Evolutionary conservation across 1,140 invertebrate genomes (phyloP).

Genomic region (Saxidomus purpurata): DNA sequence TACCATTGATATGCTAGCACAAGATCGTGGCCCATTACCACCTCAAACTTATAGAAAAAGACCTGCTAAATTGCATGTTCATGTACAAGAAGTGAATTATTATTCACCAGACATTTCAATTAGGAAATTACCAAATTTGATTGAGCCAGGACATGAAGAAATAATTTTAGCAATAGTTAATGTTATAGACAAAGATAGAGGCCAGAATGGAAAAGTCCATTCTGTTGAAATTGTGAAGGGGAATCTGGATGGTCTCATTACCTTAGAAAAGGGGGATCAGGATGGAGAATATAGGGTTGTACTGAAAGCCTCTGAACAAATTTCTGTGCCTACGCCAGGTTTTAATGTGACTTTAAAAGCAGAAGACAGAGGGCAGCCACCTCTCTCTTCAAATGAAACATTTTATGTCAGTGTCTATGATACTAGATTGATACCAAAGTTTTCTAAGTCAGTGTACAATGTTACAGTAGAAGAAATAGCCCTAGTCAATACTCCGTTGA

Average conservation of each 20-base stretch:
- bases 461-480: conserved; percentile 95
- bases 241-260: conserved; percentile 92
- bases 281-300: conserved; percentile 87
- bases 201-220: conserved; percentile 93
- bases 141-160: conserved; percentile 89
- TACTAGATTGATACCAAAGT: conserved; percentile 95
- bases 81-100: conserved; percentile 94
- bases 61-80: conserved; percentile 92
- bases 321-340: conserved; percentile 88
- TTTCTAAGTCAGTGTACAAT: conserved; percentile 95
- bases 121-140: conserved; percentile 91
- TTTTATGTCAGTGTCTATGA: conserved; percentile 90
- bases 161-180: conserved; percentile 93
- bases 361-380: conserved; percentile 93
- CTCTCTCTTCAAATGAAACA: conserved; percentile 84
- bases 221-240: conserved; percentile 95
- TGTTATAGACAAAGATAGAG: conserved; percentile 93
- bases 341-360: conserved; percentile 94
- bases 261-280: conserved; percentile 89
- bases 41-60: conserved; percentile 85
- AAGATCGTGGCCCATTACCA: conserved; percentile 92
- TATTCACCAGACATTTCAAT: conserved; percentile 94
- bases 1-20: conserved; percentile 93
- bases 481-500: conserved; percentile 95
- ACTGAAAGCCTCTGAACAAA: conserved; percentile 89